These are phyloP conservation scores for Xylota segnis DNA, from an alignment of 2,888 invertebrate species.

Conservation along the genomic window DNA sequence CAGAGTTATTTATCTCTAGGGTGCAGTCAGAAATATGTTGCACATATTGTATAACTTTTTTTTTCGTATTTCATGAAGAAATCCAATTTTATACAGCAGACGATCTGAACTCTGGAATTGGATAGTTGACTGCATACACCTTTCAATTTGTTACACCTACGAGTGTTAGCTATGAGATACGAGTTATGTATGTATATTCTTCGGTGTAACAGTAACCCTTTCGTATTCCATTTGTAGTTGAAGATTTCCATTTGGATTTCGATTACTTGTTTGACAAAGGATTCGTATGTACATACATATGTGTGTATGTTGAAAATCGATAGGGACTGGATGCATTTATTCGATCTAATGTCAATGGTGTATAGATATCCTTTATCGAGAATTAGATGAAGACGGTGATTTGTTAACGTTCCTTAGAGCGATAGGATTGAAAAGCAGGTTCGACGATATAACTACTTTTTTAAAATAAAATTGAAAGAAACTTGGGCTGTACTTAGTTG, in stretches of 20 bases:
- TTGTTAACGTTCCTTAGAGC: too few species aligned
- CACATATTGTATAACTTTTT: slow-evolving; percentile 25
- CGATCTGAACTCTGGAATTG: slow-evolving; percentile 28
- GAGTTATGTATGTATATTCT: neutral
- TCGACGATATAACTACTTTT: too few species aligned
- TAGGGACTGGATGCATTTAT: neutral
- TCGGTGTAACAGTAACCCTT: neutral
- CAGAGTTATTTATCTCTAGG: slow-evolving; percentile 8
- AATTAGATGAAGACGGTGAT: too few species aligned
- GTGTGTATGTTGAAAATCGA: neutral
- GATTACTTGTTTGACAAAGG: slow-evolving; percentile 11
- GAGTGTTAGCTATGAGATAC: neutral
- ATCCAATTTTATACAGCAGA: slow-evolving; percentile 49
- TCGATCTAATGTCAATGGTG: neutral
- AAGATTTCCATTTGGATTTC: slow-evolving; percentile 6
- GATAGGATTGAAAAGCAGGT: neutral
- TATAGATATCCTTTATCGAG: neutral
- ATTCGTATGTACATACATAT: neutral
- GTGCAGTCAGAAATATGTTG: slow-evolving; percentile 15
- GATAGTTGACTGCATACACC: slow-evolving; percentile 51
- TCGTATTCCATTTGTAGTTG: neutral
- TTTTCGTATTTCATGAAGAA: slow-evolving; percentile 28
- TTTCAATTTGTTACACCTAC: slow-evolving; percentile 31
- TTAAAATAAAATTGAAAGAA: neutral
- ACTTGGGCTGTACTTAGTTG: neutral